phyloP scores from a whole-genome alignment of 1,140 invertebrate genomes.

The Ectropis grisescens region DNA sequence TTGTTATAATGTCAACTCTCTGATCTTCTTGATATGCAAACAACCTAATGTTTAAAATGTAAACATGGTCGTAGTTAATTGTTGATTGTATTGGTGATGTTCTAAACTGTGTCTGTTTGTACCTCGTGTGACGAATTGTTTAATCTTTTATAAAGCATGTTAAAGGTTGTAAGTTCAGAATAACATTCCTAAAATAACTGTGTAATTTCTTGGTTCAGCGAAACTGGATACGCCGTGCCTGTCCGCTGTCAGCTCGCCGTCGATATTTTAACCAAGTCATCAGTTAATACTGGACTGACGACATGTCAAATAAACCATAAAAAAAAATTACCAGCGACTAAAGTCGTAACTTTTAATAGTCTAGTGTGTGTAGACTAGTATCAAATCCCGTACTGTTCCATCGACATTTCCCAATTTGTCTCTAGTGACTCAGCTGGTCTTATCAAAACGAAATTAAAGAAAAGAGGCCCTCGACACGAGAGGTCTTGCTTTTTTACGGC shows the following conservation, averaged over 20 bases:
- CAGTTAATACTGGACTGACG: conserved; percentile 15
- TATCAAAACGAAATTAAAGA: conserved; percentile 35
- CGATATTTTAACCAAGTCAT: conserved; percentile 48
- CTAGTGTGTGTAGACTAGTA: not conserved
- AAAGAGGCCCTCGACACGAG: conserved; percentile 14
- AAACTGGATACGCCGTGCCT: conserved; percentile 40
- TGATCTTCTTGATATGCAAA: conserved; percentile 31
- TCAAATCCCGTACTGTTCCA: no score
- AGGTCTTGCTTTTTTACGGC: conserved; percentile 28
- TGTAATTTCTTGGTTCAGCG: conserved; percentile 27
- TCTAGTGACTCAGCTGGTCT: conserved; percentile 15
- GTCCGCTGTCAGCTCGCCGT: conserved; percentile 34
- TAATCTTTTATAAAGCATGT: no score
- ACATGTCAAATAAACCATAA: conserved; percentile 40
- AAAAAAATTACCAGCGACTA: conserved; percentile 16
- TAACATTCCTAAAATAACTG: conserved; percentile 25
- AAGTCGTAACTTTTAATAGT: conserved; percentile 13
- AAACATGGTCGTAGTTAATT: conserved; percentile 6
- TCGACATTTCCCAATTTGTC: conserved; percentile 12
- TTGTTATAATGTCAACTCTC: conserved; percentile 25
- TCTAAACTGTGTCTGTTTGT: no score
- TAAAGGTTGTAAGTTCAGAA: no score
- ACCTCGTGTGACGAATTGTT: no score
- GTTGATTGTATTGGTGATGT: no score
- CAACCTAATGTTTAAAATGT: conserved; percentile 15